These are phyloP conservation scores for Trigoniulus corallinus DNA, from an alignment of 1,140 invertebrate genomes.

Conservation along the genomic window DNA sequence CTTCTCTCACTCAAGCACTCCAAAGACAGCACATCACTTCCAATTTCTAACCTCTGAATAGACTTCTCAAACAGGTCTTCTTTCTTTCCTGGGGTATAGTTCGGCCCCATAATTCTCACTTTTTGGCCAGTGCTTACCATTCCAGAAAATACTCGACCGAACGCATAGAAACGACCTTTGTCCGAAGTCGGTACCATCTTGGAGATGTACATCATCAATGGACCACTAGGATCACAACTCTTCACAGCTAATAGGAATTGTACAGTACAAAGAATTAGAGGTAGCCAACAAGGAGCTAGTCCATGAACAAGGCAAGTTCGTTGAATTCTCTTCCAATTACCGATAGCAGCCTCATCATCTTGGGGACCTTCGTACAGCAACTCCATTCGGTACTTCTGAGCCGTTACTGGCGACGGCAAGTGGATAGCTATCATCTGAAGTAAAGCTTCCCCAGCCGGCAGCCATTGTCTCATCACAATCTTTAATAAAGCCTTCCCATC, in stretches of 20 bases:
- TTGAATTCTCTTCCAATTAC: slow-evolving; percentile 37
- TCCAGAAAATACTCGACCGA: slow-evolving; percentile 98
- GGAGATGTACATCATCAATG: slow-evolving; percentile 99
- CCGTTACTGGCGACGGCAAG: slow-evolving; percentile 93
- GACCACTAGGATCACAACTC: slow-evolving; percentile 88
- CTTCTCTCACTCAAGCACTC: background rate
- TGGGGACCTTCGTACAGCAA: slow-evolving; percentile 96
- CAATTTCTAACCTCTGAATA: slow-evolving; percentile 52
- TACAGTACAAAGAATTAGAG: background rate
- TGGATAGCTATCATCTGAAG: slow-evolving; percentile 99
- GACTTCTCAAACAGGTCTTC: slow-evolving; percentile 98
- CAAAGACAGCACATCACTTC: background rate
- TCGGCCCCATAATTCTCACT: slow-evolving; percentile 95
- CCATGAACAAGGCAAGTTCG: background rate
- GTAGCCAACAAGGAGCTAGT: background rate
- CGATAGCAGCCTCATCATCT: slow-evolving; percentile 90
- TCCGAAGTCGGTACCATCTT: slow-evolving; percentile 99
- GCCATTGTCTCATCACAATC: slow-evolving; percentile 96
- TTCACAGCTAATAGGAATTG: slow-evolving; percentile 45
- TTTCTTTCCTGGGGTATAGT: slow-evolving; percentile 94
- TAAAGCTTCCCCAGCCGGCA: slow-evolving; percentile 96
- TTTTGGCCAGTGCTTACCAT: slow-evolving; percentile 90
- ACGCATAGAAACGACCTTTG: slow-evolving; percentile 99
- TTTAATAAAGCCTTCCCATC: slow-evolving; percentile 82
- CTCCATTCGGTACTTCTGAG: slow-evolving; percentile 98